phyloP scores from a whole-genome alignment of 2,888 invertebrate genomes.

The Hydropsyche betteni region DNA sequence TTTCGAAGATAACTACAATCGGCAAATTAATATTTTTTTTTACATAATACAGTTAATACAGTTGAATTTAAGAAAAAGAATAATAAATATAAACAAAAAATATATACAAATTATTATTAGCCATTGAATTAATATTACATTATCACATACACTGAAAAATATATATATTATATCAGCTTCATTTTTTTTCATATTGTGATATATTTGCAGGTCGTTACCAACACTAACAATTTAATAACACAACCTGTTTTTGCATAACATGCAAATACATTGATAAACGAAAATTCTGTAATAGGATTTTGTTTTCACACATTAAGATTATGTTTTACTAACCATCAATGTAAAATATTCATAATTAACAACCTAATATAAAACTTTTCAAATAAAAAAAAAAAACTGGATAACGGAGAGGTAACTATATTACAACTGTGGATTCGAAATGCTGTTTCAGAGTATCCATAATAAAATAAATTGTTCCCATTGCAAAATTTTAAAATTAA shows the following conservation, averaged over 20 bases:
- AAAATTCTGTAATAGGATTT: neutral
- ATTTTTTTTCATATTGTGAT: no score
- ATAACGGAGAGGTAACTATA: neutral
- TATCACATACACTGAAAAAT: no score
- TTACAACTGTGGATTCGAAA: neutral
- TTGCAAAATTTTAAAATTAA: neutral
- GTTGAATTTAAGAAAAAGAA: conserved; percentile 10
- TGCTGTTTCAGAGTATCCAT: neutral
- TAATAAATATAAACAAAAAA: conserved; percentile 18
- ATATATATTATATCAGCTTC: no score
- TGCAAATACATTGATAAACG: neutral
- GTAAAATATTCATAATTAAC: neutral
- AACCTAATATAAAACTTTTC: neutral
- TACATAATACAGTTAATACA: conserved; percentile 44
- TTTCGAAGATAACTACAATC: conserved; percentile 45
- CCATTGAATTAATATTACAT: neutral
- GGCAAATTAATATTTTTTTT: conserved; percentile 43
- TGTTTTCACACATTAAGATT: neutral
- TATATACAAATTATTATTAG: neutral
- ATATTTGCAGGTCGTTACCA: no score
- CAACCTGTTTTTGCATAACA: conserved; percentile 13
- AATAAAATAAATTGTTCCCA: conserved; percentile 20
- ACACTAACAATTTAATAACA: conserved; percentile 12
- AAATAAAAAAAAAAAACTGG: neutral
- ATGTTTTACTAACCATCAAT: neutral